A percentile compares a stretch with the other conserved stretches of the same genome.
These are phyloP conservation scores for Meteorus sp. DNA, from an alignment of 1,140 invertebrate species.

Conservation along the genomic window DNA sequence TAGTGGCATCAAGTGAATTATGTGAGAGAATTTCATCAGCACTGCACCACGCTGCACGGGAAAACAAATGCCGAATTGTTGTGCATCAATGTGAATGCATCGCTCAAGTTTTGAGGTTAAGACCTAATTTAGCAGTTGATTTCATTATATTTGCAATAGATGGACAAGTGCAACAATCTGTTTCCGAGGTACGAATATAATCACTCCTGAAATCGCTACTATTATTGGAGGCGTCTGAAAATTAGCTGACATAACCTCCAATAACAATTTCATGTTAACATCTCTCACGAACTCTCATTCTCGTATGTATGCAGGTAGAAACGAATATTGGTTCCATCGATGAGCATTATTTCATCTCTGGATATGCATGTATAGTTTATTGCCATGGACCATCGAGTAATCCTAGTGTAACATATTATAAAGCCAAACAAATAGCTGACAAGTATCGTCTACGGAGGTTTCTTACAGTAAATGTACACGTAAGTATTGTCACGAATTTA, in stretches of 20 bases:
- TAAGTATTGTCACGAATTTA: slow-evolving; percentile 33
- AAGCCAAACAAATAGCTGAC: slow-evolving; percentile 37
- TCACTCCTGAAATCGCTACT: too few relatives aligned
- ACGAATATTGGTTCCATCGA: slow-evolving; percentile 41
- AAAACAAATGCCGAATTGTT: slow-evolving; percentile 34
- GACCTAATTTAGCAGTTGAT: slow-evolving; percentile 41
- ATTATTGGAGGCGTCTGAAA: not conserved
- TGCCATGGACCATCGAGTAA: slow-evolving; percentile 38
- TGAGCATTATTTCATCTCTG: slow-evolving; percentile 45
- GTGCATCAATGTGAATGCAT: slow-evolving; percentile 49
- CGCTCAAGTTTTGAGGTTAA: slow-evolving; percentile 30
- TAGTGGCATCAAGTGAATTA: slow-evolving; percentile 43
- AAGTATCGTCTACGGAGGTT: slow-evolving; percentile 46
- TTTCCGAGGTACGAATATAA: slow-evolving; percentile 40
- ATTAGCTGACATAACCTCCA: slow-evolving; percentile 10
- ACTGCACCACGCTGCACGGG: slow-evolving; percentile 34
- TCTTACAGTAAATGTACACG: slow-evolving; percentile 41
- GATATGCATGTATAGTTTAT: slow-evolving; percentile 44
- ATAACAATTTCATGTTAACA: not conserved
- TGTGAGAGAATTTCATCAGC: slow-evolving; percentile 42
- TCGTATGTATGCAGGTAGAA: slow-evolving; percentile 43
- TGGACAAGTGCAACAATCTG: slow-evolving; percentile 31
- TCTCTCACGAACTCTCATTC: not conserved
- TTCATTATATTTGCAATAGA: slow-evolving; percentile 52
- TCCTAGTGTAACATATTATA: slow-evolving; percentile 35